These are phyloP conservation scores for Zaprionus kolodkinae DNA, from an alignment of 1,140 invertebrate genomes.

Conservation along the genomic window DNA sequence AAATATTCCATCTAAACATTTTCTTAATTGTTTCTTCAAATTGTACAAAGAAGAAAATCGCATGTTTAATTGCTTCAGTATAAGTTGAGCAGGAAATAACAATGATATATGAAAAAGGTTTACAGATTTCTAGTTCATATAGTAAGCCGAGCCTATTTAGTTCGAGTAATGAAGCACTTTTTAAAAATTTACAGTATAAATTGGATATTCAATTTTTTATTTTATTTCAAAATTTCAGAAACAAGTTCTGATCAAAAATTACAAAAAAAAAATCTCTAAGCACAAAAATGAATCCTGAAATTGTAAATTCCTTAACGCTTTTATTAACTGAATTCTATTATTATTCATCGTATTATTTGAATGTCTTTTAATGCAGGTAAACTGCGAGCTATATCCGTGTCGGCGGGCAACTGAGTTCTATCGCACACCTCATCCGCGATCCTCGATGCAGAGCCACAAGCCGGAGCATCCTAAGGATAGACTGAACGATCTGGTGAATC, in stretches of 20 bases:
- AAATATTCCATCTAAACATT: too few species aligned
- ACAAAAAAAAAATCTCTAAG: not conserved
- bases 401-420: slow-evolving; percentile 1
- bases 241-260: too few species aligned
- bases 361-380: not conserved
- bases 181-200: not conserved
- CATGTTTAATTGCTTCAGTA: too few species aligned
- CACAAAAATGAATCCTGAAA: not conserved
- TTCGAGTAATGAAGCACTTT: not conserved
- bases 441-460: slow-evolving; percentile 6
- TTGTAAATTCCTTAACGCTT: not conserved
- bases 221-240: not conserved
- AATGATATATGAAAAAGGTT: too few species aligned
- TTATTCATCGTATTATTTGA: too few species aligned
- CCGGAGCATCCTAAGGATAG: slow-evolving; percentile 11
- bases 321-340: too few species aligned
- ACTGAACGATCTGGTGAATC: not conserved
- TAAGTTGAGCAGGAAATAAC: too few species aligned
- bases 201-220: not conserved
- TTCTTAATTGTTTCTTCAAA: too few species aligned
- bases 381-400: slow-evolving; percentile 21
- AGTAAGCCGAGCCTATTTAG: not conserved
- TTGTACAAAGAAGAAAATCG: too few species aligned
- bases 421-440: slow-evolving; percentile 3
- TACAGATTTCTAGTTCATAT: not conserved